Evolutionary conservation across 1,140 invertebrate genomes (phyloP).

Genomic region (Drosophila albomicans): DNA sequence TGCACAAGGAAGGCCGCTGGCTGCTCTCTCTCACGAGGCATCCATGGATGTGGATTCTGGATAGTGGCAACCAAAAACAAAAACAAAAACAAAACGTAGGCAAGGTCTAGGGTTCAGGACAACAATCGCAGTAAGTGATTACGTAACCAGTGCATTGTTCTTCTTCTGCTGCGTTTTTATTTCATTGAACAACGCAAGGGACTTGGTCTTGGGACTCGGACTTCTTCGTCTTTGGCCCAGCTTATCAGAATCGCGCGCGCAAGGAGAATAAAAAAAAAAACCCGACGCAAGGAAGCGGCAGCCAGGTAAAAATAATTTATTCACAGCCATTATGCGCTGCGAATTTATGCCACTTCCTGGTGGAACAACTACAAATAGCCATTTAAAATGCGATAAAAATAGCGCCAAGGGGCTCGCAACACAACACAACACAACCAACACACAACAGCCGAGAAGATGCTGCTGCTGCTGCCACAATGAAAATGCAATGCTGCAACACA

Average conservation of each 20-base stretch:
- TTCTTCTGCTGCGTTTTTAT: constrained; percentile 51
- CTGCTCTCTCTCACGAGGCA: constrained; percentile 54
- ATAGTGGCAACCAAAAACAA: too few relatives aligned
- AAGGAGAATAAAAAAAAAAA: constrained; percentile 39
- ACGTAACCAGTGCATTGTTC: constrained; percentile 78
- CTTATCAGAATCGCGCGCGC: constrained; percentile 72
- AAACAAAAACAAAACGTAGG: neutral
- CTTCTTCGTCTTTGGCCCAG: constrained; percentile 7
- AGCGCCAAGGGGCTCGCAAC: constrained; percentile 70
- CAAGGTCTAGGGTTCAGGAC: constrained; percentile 51
- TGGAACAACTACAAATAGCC: constrained; percentile 82
- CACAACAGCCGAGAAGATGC: constrained; percentile 36
- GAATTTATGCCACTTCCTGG: constrained; percentile 83
- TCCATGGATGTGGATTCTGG: neutral
- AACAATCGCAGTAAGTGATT: constrained; percentile 80
- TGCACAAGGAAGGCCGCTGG: constrained; percentile 75
- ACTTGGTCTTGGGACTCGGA: neutral
- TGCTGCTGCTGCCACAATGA: constrained; percentile 11
- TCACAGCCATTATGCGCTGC: constrained; percentile 82
- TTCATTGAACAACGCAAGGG: constrained; percentile 68
- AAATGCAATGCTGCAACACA: constrained; percentile 39
- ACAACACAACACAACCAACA: constrained; percentile 18
- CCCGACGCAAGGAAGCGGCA: constrained; percentile 26
- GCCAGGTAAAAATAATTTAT: constrained; percentile 70
- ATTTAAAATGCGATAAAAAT: constrained; percentile 84